A percentile compares a stretch with the other conserved stretches of the same genome.
phyloP scores from a whole-genome alignment of 2,797 vertebrate species.

The Hypotaenidia okinawae region DNA sequence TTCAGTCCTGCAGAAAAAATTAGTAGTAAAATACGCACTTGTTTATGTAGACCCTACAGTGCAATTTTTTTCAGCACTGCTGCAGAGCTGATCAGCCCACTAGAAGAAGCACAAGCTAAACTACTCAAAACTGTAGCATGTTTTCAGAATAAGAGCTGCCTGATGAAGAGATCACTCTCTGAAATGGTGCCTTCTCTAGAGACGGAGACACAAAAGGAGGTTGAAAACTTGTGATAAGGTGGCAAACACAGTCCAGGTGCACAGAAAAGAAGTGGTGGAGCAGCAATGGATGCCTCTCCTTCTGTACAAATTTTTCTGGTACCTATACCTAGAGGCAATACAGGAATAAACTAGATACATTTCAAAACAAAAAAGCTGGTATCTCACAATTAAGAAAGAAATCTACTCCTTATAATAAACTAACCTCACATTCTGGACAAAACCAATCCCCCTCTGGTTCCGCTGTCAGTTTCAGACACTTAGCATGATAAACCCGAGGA shows the following conservation, averaged over 20 bases:
- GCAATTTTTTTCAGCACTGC: background rate
- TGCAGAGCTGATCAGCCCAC: background rate
- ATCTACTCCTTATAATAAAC: constrained; percentile 54
- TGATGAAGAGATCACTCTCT: background rate
- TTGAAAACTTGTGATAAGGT: background rate
- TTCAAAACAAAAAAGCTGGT: background rate
- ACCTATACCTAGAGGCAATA: background rate
- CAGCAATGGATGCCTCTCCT: background rate
- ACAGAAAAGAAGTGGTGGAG: background rate
- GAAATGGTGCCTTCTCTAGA: background rate
- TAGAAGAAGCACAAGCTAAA: background rate
- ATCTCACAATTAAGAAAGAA: constrained; percentile 11
- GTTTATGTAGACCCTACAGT: background rate
- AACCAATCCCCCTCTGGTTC: constrained; percentile 98
- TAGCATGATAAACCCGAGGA: constrained; percentile 99
- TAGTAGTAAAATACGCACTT: background rate
- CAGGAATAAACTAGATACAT: background rate
- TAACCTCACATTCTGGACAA: constrained; percentile 96
- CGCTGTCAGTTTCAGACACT: constrained; percentile 98
- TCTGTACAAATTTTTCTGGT: background rate
- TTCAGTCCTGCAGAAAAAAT: background rate
- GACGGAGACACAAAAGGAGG: background rate
- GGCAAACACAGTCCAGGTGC: background rate
- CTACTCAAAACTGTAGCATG: background rate
- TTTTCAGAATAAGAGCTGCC: background rate